These are phyloP conservation scores for Orchestes rusci DNA, from an alignment of 2,888 invertebrate species.

Conservation along the genomic window DNA sequence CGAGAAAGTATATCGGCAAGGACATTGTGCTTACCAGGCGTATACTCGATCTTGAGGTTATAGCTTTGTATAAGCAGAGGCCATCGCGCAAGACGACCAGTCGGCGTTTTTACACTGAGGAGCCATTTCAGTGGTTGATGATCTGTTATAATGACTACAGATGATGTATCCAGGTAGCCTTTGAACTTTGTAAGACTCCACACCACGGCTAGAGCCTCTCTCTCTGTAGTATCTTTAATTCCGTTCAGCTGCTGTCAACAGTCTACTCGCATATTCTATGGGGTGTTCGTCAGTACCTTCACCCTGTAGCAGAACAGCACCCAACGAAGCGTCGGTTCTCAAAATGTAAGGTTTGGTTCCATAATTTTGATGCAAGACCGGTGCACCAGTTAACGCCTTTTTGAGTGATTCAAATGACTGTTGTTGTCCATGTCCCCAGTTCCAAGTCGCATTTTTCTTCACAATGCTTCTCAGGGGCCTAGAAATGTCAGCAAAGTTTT, in stretches of 20 bases:
- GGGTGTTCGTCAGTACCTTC: constrained; percentile 26
- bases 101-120: constrained; percentile 31
- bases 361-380: constrained; percentile 28
- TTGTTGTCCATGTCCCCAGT: constrained; percentile 15
- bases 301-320: constrained; percentile 26
- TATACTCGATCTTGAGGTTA: constrained; percentile 27
- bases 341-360: constrained; percentile 25
- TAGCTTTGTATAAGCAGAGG: constrained; percentile 34
- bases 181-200: constrained; percentile 34
- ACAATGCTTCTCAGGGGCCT: constrained; percentile 22
- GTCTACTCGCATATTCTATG: constrained; percentile 30
- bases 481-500: constrained; percentile 25
- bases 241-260: constrained; percentile 26
- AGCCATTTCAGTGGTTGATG: constrained; percentile 46
- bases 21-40: constrained; percentile 17
- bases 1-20: constrained; percentile 22
- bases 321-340: constrained; percentile 30
- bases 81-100: constrained; percentile 34
- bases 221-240: constrained; percentile 27
- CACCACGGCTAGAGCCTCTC: constrained; percentile 16
- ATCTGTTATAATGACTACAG: constrained; percentile 40
- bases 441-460: constrained; percentile 20
- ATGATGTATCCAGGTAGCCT: constrained; percentile 38
- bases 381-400: constrained; percentile 23
- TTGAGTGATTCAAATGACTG: constrained; percentile 25